Evolutionary conservation across 2,797 vertebrate genomes (phyloP).

Genomic region (Myoxocephalus aenaeus): DNA sequence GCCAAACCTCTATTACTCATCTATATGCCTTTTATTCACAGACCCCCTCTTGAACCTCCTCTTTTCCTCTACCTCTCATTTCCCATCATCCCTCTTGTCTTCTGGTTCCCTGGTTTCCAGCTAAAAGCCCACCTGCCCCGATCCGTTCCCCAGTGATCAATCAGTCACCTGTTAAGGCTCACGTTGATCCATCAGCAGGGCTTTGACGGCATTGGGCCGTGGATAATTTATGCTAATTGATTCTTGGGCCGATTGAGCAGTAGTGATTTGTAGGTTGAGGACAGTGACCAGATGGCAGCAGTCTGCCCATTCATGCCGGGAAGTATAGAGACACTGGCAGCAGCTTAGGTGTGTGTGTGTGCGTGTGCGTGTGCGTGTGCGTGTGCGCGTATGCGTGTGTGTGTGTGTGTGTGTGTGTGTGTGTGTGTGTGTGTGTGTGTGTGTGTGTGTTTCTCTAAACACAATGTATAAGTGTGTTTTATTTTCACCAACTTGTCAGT

Average conservation of each 20-base stretch:
- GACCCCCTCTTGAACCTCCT: background rate
- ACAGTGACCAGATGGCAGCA: constrained; percentile 76
- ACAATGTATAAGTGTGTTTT: constrained; percentile 19
- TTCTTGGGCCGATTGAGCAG: constrained; percentile 60
- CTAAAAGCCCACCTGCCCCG: constrained; percentile 48
- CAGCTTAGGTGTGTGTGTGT: background rate
- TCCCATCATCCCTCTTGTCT: constrained; percentile 15
- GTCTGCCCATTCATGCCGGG: constrained; percentile 51
- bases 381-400: constrained; percentile 1
- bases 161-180: constrained; percentile 67
- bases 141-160: constrained; percentile 48
- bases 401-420: background rate
- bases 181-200: constrained; percentile 44
- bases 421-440: too few species aligned
- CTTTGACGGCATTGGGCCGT: constrained; percentile 29
- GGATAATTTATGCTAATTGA: constrained; percentile 76
- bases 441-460: constrained; percentile 4
- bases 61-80: background rate
- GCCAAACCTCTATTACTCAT: constrained; percentile 16
- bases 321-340: constrained; percentile 3
- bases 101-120: constrained; percentile 13
- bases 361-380: background rate
- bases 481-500: constrained; percentile 17
- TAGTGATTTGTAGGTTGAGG: constrained; percentile 71
- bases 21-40: constrained; percentile 9